These are phyloP conservation scores for Pseudorasbora parva DNA, from an alignment of 2,113 vertebrate genomes.

Conservation along the genomic window DNA sequence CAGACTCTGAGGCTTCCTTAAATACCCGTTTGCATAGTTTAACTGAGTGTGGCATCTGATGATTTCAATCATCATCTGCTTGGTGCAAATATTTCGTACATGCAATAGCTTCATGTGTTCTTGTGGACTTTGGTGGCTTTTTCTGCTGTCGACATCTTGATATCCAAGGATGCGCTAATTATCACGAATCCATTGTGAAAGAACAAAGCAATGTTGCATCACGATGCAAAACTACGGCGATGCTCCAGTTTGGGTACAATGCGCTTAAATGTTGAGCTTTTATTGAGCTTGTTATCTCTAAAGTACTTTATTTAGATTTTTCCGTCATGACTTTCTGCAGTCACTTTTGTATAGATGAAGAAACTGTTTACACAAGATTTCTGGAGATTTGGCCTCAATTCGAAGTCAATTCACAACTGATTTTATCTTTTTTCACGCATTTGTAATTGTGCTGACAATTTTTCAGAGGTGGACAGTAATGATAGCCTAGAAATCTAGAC, in stretches of 20 bases:
- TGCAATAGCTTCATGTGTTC: constrained; percentile 36
- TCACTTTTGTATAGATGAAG: background rate
- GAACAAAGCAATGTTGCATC: background rate
- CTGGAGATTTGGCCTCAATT: background rate
- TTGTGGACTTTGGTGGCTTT: constrained; percentile 24
- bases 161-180: background rate
- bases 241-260: background rate
- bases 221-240: background rate
- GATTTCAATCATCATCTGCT: constrained; percentile 42
- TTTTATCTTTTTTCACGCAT: background rate
- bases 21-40: constrained; percentile 34
- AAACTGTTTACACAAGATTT: background rate
- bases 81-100: background rate
- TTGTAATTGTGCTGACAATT: background rate
- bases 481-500: no score
- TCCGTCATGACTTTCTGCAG: background rate
- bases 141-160: background rate
- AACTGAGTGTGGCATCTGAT: constrained; percentile 36
- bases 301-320: background rate
- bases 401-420: background rate
- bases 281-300: background rate
- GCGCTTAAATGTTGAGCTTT: background rate
- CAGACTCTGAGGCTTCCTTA: constrained; percentile 42
- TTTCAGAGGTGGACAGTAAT: no score
- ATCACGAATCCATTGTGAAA: background rate